Evolutionary conservation across 2,113 vertebrate species (phyloP).

Genomic region (Orycteropus afer): DNA sequence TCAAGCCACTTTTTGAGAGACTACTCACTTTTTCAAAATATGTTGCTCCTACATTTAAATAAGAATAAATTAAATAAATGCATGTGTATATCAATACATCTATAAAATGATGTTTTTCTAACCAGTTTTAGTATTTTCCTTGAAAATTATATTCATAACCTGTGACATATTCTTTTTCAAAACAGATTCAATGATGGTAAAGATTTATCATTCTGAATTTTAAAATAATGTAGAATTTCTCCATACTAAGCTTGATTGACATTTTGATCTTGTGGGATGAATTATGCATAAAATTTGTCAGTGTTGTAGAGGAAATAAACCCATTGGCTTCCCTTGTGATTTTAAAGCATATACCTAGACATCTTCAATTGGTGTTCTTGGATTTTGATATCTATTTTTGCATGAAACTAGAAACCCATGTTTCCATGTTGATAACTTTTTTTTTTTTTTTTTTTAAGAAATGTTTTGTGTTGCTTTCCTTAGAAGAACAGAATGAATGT

Average conservation of each 20-base stretch:
- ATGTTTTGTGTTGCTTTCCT: background rate
- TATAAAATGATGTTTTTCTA: background rate
- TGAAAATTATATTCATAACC: conserved; percentile 45
- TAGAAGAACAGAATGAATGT: background rate
- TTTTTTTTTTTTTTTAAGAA: background rate
- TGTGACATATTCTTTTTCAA: background rate
- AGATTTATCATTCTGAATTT: background rate
- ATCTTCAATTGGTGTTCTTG: background rate
- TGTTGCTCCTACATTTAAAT: background rate
- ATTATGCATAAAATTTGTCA: conserved; percentile 47
- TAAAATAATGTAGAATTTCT: conserved; percentile 29
- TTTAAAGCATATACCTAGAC: background rate
- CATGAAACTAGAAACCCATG: background rate
- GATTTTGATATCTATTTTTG: conserved; percentile 24
- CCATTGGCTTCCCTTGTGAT: background rate
- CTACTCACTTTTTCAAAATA: background rate
- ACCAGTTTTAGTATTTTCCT: background rate
- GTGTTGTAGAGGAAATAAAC: conserved; percentile 35
- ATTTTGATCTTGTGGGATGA: conserved; percentile 53
- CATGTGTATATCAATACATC: background rate
- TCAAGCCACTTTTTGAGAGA: background rate
- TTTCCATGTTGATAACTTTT: background rate
- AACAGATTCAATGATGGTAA: conserved; percentile 5
- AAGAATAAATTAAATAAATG: background rate
- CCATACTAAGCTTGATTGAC: conserved; percentile 8